Evolutionary conservation across 2,113 vertebrate genomes (phyloP).

Genomic region (Argyrosomus japonicus): DNA sequence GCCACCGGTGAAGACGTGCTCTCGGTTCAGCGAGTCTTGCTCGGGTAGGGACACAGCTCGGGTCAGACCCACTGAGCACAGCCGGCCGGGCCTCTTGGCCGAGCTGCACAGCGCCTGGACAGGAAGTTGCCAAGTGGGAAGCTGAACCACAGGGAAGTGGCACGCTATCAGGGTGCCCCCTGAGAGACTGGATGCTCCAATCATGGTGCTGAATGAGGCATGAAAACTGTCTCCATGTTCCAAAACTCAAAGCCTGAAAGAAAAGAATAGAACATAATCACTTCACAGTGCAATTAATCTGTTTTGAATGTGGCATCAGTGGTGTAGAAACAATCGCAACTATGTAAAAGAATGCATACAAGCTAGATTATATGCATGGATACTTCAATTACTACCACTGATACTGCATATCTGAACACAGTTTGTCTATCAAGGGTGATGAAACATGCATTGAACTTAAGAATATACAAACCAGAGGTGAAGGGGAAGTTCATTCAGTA

Average conservation of each 20-base stretch:
- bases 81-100: conserved; percentile 84
- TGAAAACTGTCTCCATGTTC: conserved; percentile 43
- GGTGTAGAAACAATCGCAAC: background rate
- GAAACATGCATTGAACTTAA: background rate
- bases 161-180: conserved; percentile 94
- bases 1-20: conserved; percentile 84
- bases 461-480: background rate
- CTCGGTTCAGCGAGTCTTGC: conserved; percentile 85
- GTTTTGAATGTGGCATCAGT: background rate
- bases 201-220: conserved; percentile 82
- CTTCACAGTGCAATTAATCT: background rate
- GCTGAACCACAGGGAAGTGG: conserved; percentile 92
- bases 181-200: conserved; percentile 90
- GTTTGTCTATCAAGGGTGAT: background rate
- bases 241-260: conserved; percentile 41
- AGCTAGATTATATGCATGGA: background rate
- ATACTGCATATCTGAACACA: background rate
- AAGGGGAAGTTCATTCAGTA: too few relatives aligned
- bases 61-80: conserved; percentile 84
- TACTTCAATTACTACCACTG: background rate
- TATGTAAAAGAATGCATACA: background rate
- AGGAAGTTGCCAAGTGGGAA: conserved; percentile 89
- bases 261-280: background rate
- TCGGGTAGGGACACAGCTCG: conserved; percentile 87
- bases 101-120: conserved; percentile 85